Conservation (phyloP, 2,797 vertebrate species). For the Darevskia nairensis region DNA sequence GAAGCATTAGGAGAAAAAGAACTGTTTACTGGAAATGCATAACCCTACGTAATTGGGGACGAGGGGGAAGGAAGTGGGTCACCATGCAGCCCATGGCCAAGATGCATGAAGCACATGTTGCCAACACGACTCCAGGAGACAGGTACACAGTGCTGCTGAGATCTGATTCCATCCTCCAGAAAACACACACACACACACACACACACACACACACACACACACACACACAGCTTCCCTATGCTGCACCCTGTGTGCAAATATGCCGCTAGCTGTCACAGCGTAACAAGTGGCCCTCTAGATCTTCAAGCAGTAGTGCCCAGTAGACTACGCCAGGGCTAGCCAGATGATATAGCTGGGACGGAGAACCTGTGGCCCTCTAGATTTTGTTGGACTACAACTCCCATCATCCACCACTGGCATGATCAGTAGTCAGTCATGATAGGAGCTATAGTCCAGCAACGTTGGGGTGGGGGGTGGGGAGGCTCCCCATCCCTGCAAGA, state of each 20-base stretch:
- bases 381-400: too few species aligned
- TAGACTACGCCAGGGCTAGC: neutral
- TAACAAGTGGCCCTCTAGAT: neutral
- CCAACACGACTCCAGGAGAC: neutral
- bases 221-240: neutral
- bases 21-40: constrained; percentile 63
- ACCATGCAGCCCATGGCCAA: neutral
- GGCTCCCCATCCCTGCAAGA: neutral
- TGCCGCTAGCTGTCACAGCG: neutral
- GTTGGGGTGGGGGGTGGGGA: too few species aligned
- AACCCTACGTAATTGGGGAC: constrained; percentile 59
- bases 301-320: neutral
- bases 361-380: too few species aligned
- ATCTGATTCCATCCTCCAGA: neutral
- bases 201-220: too few species aligned
- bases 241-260: neutral
- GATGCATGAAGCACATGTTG: neutral
- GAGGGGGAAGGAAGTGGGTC: constrained; percentile 22
- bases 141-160: neutral
- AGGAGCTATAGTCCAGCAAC: too few species aligned
- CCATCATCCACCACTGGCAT: too few species aligned
- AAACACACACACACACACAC: neutral
- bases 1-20: constrained; percentile 70
- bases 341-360: too few species aligned
- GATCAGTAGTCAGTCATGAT: too few species aligned